A percentile compares a stretch with the other conserved stretches of the same genome.
Evolutionary conservation across 2,113 vertebrate genomes (phyloP).

Genomic region (Cyprinodon variegatus): DNA sequence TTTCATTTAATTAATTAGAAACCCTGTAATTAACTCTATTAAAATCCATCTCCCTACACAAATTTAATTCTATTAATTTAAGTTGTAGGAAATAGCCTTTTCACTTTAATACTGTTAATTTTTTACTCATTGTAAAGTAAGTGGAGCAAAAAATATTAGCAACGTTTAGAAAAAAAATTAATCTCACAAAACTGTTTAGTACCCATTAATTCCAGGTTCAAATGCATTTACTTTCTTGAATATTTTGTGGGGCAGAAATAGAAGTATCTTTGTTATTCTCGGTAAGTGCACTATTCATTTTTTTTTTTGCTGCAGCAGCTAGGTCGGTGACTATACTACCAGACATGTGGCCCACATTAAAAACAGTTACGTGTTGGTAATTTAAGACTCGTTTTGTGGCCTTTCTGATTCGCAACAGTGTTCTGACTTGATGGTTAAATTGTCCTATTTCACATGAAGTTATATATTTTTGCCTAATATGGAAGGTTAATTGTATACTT

Average conservation of each 20-base stretch:
- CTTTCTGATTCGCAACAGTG: too few species aligned
- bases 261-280: background rate
- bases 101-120: too few species aligned
- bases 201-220: background rate
- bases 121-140: background rate
- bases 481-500: too few species aligned
- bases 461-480: too few species aligned
- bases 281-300: background rate
- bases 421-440: too few species aligned
- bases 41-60: too few species aligned
- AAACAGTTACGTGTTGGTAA: background rate
- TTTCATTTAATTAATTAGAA: too few species aligned
- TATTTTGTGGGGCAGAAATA: background rate
- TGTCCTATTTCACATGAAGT: too few species aligned
- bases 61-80: too few species aligned
- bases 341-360: background rate
- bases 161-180: background rate
- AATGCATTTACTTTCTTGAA: background rate
- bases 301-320: background rate
- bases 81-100: too few species aligned
- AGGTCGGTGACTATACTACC: background rate
- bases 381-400: too few species aligned
- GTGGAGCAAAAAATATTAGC: background rate
- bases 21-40: too few species aligned
- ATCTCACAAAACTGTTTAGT: background rate